Percentiles rank a stretch among this genome's conserved stretches.
These are phyloP conservation scores for Drosophila nikananu DNA, from an alignment of 1,140 invertebrate species.

Conservation along the genomic window DNA sequence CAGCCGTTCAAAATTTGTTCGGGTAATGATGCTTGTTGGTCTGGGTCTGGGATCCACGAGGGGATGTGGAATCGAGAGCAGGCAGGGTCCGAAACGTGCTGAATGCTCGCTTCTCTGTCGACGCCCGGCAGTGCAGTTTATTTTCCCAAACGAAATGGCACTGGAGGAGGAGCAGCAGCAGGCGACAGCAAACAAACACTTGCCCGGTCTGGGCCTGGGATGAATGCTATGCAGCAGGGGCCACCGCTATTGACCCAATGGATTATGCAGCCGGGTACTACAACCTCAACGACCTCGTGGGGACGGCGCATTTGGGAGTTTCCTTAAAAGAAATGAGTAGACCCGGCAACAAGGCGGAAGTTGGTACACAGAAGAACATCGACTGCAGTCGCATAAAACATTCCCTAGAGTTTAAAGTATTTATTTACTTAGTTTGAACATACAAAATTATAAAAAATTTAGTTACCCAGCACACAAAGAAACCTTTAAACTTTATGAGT, in stretches of 20 bases:
- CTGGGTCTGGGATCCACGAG: conserved; percentile 12
- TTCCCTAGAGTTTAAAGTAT: neutral
- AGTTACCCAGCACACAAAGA: neutral
- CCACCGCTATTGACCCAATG: conserved; percentile 69
- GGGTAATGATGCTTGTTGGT: conserved; percentile 39
- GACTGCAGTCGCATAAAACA: conserved; percentile 16
- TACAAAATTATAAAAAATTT: neutral
- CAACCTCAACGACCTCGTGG: conserved; percentile 36
- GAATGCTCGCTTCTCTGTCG: conserved; percentile 18
- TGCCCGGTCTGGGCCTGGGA: conserved; percentile 1
- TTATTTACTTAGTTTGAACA: neutral
- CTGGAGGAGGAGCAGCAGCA: conserved; percentile 5
- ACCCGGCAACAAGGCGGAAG: conserved; percentile 50
- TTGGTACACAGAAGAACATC: conserved; percentile 16
- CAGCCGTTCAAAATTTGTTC: conserved; percentile 61
- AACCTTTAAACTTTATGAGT: neutral
- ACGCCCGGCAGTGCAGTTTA: conserved; percentile 25
- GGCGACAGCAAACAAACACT: conserved; percentile 51
- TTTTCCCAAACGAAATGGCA: conserved; percentile 23
- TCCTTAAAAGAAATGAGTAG: neutral
- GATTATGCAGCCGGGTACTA: conserved; percentile 72
- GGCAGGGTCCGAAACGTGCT: conserved; percentile 29
- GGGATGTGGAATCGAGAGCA: neutral
- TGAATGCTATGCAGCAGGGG: conserved; percentile 16
- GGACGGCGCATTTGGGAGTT: conserved; percentile 39